Evolutionary conservation across 30 jellyfish, hydroid and myxozoan genomes (phyloP), one percentile per base, ranked within the genome.

Genomic region (Phacellophora camtschatica): DNA sequence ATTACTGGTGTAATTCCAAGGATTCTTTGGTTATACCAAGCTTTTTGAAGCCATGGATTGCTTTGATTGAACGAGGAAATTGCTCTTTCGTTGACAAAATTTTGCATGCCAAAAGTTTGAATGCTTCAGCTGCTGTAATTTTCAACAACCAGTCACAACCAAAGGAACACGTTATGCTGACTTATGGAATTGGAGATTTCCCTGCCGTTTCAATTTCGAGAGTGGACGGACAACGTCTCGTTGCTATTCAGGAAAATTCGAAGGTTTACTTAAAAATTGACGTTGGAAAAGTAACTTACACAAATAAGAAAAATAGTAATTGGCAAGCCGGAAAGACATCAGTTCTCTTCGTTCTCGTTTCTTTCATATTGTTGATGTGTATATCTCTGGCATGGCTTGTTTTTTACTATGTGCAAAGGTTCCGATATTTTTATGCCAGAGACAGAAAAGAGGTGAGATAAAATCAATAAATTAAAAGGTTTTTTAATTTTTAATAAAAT

Each of bases 371-470:
- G 85, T 76, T 92, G 75, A 92, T 92, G 98, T 92, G 98, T 66
- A 92, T 92, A 16, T 92, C 98, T 1, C 54, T 92, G 55, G 98
- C 98, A 3, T 92, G 98, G 98, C 91, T 92, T 39, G 98, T 92
- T 27, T 92, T 92, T 66, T 92, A 92, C 74, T 92, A 92, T 36
- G 98, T 92, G 13, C 98, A 92, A 57, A 51, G 96, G 55, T 92
- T 92, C 23, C 82, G 98, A 35, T 90, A 92, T 66, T 84, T 85
- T 62, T 92, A 92, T 56, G 88, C 95, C 19, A 84, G 93, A 55
- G 98, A 92, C 59, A 79, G 83, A 31, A 92, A 92, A 79, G 98
- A 92, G 88, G 98, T 92, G 30, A 64, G 95, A n/a, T n/a, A n/a
- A n/a, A n/a, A n/a, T n/a, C n/a, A n/a, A n/a, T n/a, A n/a, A n/a